Percentiles rank a stretch among this genome's conserved stretches.
Evolutionary conservation across 2,888 invertebrate species (phyloP).

Genomic region (Bellardia bayeri): DNA sequence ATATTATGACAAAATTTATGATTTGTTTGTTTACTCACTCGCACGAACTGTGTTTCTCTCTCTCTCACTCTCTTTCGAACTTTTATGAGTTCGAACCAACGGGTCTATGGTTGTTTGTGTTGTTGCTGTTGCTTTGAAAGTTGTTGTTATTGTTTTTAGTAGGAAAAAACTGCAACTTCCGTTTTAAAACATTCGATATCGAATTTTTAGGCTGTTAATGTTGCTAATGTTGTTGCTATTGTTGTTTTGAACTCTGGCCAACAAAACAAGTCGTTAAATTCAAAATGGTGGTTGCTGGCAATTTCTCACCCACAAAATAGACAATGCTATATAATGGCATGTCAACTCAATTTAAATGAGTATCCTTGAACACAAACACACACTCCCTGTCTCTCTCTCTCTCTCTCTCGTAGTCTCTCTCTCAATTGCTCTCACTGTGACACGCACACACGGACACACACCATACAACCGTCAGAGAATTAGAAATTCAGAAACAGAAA

Average conservation of each 20-base stretch:
- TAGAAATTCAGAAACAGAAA: not conserved
- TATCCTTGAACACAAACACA: not conserved
- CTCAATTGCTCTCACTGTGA: not conserved
- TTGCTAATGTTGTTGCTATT: slow-evolving; percentile 33
- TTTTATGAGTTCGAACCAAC: slow-evolving; percentile 44
- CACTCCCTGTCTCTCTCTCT: not conserved
- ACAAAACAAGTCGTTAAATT: slow-evolving; percentile 47
- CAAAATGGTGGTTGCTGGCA: slow-evolving; percentile 48
- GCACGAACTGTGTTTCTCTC: not conserved
- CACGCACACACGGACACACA: not conserved
- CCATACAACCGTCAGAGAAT: slow-evolving; percentile 1
- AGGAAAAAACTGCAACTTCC: slow-evolving; percentile 65
- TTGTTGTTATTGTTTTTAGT: slow-evolving; percentile 9
- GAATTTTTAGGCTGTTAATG: slow-evolving; percentile 26
- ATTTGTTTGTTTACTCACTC: slow-evolving; percentile 26
- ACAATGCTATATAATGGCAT: slow-evolving; percentile 25
- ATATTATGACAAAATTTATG: slow-evolving; percentile 33
- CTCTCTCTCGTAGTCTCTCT: no score
- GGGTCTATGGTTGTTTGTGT: not conserved
- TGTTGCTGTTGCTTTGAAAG: slow-evolving; percentile 24
- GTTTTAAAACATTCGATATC: slow-evolving; percentile 54
- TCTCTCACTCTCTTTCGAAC: slow-evolving; percentile 47
- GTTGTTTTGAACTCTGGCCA: slow-evolving; percentile 44
- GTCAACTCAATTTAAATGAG: slow-evolving; percentile 35
- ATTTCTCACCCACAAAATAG: slow-evolving; percentile 37